Evolutionary conservation across 1,140 invertebrate genomes (phyloP).

Genomic region (Sycophila sp.): DNA sequence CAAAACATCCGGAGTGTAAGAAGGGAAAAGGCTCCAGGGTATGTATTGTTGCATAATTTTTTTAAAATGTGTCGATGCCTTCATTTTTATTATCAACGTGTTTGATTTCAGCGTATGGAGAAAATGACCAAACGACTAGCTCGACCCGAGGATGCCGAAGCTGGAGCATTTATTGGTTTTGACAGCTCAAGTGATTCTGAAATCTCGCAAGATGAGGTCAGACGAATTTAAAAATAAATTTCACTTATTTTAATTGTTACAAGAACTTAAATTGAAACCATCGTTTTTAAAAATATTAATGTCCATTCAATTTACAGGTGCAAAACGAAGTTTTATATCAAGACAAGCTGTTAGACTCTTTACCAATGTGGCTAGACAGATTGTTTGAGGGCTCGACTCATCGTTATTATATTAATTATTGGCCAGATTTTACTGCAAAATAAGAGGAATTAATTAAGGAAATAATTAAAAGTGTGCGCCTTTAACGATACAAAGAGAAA

Average conservation of each 20-base stretch:
- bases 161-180: slow-evolving; percentile 85
- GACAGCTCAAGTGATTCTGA: slow-evolving; percentile 74
- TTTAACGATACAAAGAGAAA: slow-evolving; percentile 3
- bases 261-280: neutral
- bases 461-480: neutral
- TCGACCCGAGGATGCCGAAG: slow-evolving; percentile 72
- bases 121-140: slow-evolving; percentile 73
- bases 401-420: slow-evolving; percentile 95
- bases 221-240: too few species aligned
- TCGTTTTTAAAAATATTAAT: slow-evolving; percentile 47
- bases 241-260: too few species aligned
- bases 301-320: slow-evolving; percentile 45
- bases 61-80: neutral
- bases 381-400: slow-evolving; percentile 95
- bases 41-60: slow-evolving; percentile 17
- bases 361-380: slow-evolving; percentile 96
- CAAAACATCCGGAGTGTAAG: slow-evolving; percentile 80
- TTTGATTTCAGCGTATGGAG: slow-evolving; percentile 69
- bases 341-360: slow-evolving; percentile 88
- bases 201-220: slow-evolving; percentile 74
- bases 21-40: slow-evolving; percentile 70
- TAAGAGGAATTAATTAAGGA: slow-evolving; percentile 56
- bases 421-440: slow-evolving; percentile 88
- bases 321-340: slow-evolving; percentile 62
- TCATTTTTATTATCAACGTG: neutral